phyloP scores from a whole-genome alignment of 2,113 vertebrate species.

The Podocnemis expansa region DNA sequence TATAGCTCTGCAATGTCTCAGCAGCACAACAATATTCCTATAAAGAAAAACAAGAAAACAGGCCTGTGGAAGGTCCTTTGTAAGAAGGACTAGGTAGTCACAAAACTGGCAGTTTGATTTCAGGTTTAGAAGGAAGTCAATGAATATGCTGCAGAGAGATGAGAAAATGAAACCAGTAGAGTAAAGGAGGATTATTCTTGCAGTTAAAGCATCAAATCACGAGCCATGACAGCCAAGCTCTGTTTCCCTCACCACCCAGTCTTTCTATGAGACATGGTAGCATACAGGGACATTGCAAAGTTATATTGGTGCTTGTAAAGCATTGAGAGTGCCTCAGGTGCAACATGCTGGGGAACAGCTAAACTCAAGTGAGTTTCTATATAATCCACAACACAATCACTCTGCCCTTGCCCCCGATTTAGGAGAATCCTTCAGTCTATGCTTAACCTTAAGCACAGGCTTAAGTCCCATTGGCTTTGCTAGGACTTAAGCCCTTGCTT shows the following conservation, averaged over 20 bases:
- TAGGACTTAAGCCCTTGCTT: neutral
- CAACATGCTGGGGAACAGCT: neutral
- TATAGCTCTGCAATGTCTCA: neutral
- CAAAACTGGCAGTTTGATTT: constrained; percentile 21
- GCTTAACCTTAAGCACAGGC: neutral
- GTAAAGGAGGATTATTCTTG: neutral
- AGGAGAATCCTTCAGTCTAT: neutral
- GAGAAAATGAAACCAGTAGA: constrained; percentile 20
- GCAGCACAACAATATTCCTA: neutral
- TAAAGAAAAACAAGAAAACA: neutral
- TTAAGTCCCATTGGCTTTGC: neutral
- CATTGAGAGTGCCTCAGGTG: neutral
- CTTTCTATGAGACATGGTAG: too few relatives aligned
- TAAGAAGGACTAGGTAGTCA: constrained; percentile 2
- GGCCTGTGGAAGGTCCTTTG: constrained; percentile 1
- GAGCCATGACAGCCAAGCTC: neutral
- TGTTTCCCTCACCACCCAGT: neutral
- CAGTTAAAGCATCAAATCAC: neutral
- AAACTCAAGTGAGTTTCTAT: neutral
- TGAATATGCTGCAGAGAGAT: constrained; percentile 30
- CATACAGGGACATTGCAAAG: neutral
- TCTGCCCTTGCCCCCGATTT: neutral
- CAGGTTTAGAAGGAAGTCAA: constrained; percentile 56
- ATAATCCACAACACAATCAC: neutral
- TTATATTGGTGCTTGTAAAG: neutral